Evolutionary conservation across 2,888 invertebrate genomes (phyloP).

Genomic region (Epistrophe eligans): DNA sequence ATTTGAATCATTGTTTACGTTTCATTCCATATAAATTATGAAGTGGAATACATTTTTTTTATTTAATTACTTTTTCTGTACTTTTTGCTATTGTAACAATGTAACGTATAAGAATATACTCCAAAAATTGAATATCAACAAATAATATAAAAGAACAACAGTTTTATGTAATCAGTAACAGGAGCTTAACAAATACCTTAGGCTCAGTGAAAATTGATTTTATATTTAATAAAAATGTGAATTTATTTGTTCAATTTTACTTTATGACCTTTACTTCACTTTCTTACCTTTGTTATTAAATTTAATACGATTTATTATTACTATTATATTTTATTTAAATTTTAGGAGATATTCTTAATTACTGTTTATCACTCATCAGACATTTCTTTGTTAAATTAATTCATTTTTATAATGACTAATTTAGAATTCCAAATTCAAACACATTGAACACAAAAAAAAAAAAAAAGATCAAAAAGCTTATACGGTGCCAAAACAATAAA

Average conservation of each 20-base stretch:
- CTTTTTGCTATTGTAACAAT: no score
- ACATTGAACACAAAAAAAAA: not conserved
- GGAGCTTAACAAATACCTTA: no score
- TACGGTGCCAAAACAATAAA: not conserved
- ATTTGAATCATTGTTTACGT: no score
- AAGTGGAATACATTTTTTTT: no score
- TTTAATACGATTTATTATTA: not conserved
- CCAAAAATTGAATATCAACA: no score
- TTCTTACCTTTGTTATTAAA: not conserved
- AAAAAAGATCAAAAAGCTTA: not conserved
- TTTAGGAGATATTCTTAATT: not conserved
- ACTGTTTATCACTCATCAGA: not conserved
- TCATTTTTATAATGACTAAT: conserved; percentile 5
- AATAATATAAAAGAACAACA: no score
- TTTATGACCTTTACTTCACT: not conserved
- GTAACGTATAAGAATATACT: no score
- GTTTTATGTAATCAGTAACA: no score
- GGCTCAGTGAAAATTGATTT: no score
- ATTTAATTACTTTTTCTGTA: no score
- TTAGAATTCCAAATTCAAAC: not conserved
- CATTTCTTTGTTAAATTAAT: not conserved
- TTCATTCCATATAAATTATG: no score
- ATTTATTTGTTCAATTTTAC: not conserved
- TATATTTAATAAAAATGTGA: not conserved
- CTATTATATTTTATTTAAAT: not conserved